Evolutionary conservation across 1,140 invertebrate species (phyloP).

Genomic region (Uloborus diversus): DNA sequence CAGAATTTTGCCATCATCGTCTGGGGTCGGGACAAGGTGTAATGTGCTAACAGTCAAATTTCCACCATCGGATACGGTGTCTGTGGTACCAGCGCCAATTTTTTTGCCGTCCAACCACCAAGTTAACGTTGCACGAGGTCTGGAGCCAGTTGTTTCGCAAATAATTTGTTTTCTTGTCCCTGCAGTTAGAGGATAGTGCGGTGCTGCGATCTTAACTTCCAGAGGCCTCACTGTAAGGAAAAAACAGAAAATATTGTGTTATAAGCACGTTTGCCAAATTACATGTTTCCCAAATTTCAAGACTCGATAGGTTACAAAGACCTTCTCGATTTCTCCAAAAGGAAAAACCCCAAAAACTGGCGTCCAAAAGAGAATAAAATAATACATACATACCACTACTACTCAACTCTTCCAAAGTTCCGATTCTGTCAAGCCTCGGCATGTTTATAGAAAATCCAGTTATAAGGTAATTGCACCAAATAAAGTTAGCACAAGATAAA

Average conservation of each 20-base stretch:
- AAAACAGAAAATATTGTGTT: not conserved
- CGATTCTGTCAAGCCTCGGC: too few relatives aligned
- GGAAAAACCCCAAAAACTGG: too few relatives aligned
- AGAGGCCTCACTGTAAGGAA: slow-evolving; percentile 79
- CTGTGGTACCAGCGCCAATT: slow-evolving; percentile 46
- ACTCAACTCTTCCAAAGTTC: too few relatives aligned
- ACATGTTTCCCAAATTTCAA: too few relatives aligned
- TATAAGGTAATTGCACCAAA: too few relatives aligned
- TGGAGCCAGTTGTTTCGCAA: slow-evolving; percentile 59
- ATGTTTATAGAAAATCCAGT: too few relatives aligned
- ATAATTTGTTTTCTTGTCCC: slow-evolving; percentile 59
- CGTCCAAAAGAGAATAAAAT: too few relatives aligned
- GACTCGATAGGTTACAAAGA: too few relatives aligned
- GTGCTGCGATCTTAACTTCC: slow-evolving; percentile 75
- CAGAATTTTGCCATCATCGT: slow-evolving; percentile 83
- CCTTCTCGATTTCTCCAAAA: too few relatives aligned
- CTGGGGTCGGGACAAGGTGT: slow-evolving; percentile 71
- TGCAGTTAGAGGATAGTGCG: slow-evolving; percentile 57
- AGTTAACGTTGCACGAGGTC: slow-evolving; percentile 59
- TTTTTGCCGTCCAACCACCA: slow-evolving; percentile 60
- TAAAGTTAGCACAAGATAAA: too few relatives aligned
- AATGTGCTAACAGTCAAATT: slow-evolving; percentile 58
- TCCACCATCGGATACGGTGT: slow-evolving; percentile 58
- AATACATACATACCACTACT: too few relatives aligned
- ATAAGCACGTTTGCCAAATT: not conserved